These are phyloP conservation scores for Silurus aristotelis DNA, from an alignment of 2,797 vertebrate genomes.

Conservation along the genomic window DNA sequence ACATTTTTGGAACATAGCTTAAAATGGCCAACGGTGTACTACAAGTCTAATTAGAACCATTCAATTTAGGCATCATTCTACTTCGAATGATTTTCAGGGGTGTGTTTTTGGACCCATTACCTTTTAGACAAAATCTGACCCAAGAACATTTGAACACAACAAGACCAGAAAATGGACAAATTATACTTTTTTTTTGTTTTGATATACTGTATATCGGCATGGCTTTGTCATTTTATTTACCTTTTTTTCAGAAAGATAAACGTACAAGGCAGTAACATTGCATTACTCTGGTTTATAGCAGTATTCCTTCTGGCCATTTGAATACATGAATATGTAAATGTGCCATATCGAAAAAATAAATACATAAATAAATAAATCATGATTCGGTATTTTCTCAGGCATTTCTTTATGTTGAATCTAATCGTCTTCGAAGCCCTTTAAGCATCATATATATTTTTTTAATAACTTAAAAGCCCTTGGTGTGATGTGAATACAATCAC, in stretches of 20 bases:
- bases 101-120: not conserved
- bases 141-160: not conserved
- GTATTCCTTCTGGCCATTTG: constrained; percentile 31
- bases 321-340: constrained; percentile 42
- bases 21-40: not conserved
- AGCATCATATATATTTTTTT: constrained; percentile 66
- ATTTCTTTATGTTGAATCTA: constrained; percentile 50
- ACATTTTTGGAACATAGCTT: not conserved
- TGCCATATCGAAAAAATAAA: not conserved
- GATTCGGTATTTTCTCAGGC: not conserved
- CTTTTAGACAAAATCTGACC: not conserved
- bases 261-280: constrained; percentile 28
- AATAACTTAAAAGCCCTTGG: constrained; percentile 76
- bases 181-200: not conserved
- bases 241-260: constrained; percentile 30
- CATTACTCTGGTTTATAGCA: constrained; percentile 36
- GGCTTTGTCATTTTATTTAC: constrained; percentile 30
- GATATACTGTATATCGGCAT: constrained; percentile 20
- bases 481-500: constrained; percentile 46
- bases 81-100: not conserved
- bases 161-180: not conserved
- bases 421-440: constrained; percentile 78
- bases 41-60: not conserved
- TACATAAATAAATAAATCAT: not conserved
- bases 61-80: not conserved